phyloP scores from a whole-genome alignment of 1,140 invertebrate genomes.

The Macrostomum lignano region DNA sequence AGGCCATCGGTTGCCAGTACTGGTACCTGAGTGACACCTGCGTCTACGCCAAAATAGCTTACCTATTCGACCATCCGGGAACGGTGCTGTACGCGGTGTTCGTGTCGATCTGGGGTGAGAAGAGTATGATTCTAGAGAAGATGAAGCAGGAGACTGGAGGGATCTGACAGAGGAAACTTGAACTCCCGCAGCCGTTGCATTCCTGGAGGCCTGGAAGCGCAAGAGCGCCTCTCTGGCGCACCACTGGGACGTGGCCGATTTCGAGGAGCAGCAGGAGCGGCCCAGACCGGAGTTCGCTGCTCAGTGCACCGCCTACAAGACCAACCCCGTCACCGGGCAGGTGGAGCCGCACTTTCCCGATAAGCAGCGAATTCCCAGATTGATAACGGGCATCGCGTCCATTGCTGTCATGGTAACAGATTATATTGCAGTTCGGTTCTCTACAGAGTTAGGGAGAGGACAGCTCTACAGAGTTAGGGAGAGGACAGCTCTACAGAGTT shows the following conservation, averaged over 20 bases:
- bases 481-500: no score
- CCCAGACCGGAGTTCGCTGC: conserved; percentile 9
- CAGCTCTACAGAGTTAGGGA: no score
- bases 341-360: conserved; percentile 30
- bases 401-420: conserved; percentile 4
- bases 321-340: conserved; percentile 11
- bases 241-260: conserved; percentile 28
- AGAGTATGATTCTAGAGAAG: no score
- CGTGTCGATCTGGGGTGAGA: conserved; percentile 42
- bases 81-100: conserved; percentile 47
- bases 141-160: conserved; percentile 6
- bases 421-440: no score
- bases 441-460: no score
- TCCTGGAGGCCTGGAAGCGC: conserved; percentile 29
- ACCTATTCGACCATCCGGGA: conserved; percentile 44
- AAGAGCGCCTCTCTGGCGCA: conserved; percentile 20
- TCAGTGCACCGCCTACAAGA: conserved; percentile 3
- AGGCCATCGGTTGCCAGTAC: conserved; percentile 35
- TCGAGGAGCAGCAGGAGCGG: conserved; percentile 19
- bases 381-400: neutral
- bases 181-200: conserved; percentile 21
- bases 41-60: conserved; percentile 37
- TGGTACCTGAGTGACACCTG: conserved; percentile 43
- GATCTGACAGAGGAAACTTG: conserved; percentile 3
- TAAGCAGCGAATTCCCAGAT: conserved; percentile 1